These are phyloP conservation scores for Semaprochilodus insignis DNA, from an alignment of 2,797 vertebrate species.

Conservation along the genomic window DNA sequence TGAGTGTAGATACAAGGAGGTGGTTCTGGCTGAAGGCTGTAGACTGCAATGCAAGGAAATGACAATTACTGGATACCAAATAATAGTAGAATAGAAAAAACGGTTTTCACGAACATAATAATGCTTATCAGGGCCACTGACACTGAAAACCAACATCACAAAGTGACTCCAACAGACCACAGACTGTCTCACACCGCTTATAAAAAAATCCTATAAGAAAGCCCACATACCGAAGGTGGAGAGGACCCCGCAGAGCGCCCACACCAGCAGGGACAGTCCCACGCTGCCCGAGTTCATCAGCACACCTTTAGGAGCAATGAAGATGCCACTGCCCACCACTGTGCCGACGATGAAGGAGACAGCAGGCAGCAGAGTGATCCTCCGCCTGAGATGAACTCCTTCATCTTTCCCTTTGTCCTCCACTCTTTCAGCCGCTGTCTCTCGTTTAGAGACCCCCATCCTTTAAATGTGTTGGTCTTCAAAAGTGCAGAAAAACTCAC, in stretches of 20 bases:
- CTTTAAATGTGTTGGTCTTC: neutral
- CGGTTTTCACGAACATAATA: too few relatives aligned
- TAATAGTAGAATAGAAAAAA: too few relatives aligned
- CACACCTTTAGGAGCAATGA: conserved; percentile 89
- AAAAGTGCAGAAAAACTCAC: neutral
- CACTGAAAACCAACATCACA: too few relatives aligned
- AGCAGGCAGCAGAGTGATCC: conserved; percentile 81
- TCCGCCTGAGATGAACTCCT: conserved; percentile 78
- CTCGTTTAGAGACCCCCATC: conserved; percentile 19
- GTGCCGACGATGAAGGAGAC: conserved; percentile 83
- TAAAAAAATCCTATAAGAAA: neutral
- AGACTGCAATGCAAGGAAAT: too few relatives aligned
- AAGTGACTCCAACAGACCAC: neutral
- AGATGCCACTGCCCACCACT: conserved; percentile 91
- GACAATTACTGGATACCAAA: too few relatives aligned
- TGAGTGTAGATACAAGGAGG: too few relatives aligned
- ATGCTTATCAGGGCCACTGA: too few relatives aligned
- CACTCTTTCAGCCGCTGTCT: neutral
- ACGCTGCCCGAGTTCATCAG: conserved; percentile 86
- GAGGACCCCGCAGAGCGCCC: conserved; percentile 83
- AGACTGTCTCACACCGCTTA: neutral
- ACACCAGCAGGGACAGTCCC: conserved; percentile 85
- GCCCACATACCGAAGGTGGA: conserved; percentile 82
- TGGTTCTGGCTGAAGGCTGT: too few relatives aligned
- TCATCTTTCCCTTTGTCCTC: conserved; percentile 54